Conservation (phyloP, 2,888 invertebrate species). For the Eugnorisma glareosa region DNA sequence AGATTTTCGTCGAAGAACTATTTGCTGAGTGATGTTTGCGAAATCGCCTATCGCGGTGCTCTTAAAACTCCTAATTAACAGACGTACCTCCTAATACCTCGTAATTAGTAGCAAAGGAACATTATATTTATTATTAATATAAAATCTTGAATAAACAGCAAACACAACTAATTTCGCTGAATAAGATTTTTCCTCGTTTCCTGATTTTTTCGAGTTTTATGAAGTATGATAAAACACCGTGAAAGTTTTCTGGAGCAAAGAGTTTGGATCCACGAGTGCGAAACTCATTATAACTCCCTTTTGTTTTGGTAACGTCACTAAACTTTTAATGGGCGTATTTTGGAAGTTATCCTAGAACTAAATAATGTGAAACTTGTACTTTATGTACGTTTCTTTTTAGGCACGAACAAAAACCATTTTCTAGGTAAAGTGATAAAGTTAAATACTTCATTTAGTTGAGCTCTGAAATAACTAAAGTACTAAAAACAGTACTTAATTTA, state of each 20-base stretch:
- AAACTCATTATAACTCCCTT: constrained; percentile 72
- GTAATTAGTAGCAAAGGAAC: constrained; percentile 24
- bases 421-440: constrained; percentile 38
- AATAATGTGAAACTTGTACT: constrained; percentile 58
- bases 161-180: constrained; percentile 38
- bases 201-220: constrained; percentile 35
- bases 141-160: constrained; percentile 35
- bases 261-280: constrained; percentile 58
- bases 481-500: constrained; percentile 22
- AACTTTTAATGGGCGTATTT: constrained; percentile 72
- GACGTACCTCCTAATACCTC: too few species aligned
- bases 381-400: constrained; percentile 31
- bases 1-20: constrained; percentile 37
- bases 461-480: constrained; percentile 20
- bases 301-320: constrained; percentile 69
- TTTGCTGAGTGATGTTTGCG: constrained; percentile 28
- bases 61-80: constrained; percentile 45
- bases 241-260: constrained; percentile 66
- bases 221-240: constrained; percentile 56
- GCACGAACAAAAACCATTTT: constrained; percentile 33
- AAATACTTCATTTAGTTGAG: constrained; percentile 23
- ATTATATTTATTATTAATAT: constrained; percentile 39
- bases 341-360: constrained; percentile 57
- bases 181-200: constrained; percentile 35
- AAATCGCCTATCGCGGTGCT: constrained; percentile 19